Conservation (phyloP, 2,888 invertebrate genomes). For the Ptilodon capucinus region DNA sequence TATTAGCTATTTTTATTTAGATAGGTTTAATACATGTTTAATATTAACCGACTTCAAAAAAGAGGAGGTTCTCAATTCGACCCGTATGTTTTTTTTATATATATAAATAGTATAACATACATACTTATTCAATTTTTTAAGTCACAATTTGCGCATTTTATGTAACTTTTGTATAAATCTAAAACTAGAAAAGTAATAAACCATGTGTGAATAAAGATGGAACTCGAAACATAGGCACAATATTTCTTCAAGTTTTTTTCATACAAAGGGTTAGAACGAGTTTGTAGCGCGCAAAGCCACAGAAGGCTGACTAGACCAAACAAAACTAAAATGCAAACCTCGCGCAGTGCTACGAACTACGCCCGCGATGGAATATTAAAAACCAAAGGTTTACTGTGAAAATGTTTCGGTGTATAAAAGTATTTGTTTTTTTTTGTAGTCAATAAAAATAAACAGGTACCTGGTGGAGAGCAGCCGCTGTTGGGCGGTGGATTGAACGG, state of each 20-base stretch:
- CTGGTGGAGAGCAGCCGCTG: slow-evolving; percentile 58
- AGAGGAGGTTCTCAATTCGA: background rate
- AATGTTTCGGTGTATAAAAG: background rate
- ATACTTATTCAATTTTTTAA: too few relatives aligned
- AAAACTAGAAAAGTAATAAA: too few relatives aligned
- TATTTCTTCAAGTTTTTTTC: background rate
- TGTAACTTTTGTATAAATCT: too few relatives aligned
- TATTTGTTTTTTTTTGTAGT: slow-evolving; percentile 28
- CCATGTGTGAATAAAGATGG: background rate
- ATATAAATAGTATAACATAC: too few relatives aligned
- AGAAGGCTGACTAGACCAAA: background rate
- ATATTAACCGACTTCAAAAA: too few relatives aligned
- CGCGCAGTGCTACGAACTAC: background rate
- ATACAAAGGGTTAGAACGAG: background rate
- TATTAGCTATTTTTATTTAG: background rate
- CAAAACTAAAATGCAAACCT: background rate
- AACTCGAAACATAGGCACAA: background rate
- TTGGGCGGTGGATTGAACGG: slow-evolving; percentile 71
- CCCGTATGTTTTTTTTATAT: too few relatives aligned
- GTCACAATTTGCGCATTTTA: too few relatives aligned
- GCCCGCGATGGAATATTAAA: background rate
- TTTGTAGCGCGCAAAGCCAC: background rate
- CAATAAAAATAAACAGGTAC: slow-evolving; percentile 67
- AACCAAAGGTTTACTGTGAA: background rate
- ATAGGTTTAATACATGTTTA: background rate